Conservation (phyloP, 1,140 invertebrate genomes). For the Calephelis virginiensis region DNA sequence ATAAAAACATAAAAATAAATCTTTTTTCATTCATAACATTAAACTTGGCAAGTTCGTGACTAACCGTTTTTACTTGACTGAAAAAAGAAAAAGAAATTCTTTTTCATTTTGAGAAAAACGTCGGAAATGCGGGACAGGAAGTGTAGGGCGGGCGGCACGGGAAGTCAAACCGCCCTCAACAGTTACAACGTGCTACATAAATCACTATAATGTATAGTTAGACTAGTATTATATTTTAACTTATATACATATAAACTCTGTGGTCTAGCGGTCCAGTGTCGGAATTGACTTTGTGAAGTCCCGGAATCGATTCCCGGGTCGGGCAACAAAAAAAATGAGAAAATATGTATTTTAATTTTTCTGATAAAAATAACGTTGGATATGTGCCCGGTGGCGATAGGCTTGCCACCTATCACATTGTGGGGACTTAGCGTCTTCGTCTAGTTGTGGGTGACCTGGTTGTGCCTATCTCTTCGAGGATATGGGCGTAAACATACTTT, state of each 20-base stretch:
- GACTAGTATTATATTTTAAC: neutral
- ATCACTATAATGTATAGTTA: conserved; percentile 39
- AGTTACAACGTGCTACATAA: conserved; percentile 40
- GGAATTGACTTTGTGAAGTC: no score
- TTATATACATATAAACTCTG: neutral
- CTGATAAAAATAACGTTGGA: no score
- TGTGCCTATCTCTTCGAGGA: no score
- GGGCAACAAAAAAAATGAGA: no score
- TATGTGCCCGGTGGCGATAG: no score
- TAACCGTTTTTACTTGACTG: conserved; percentile 8
- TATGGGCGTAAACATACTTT: no score
- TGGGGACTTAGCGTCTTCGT: no score
- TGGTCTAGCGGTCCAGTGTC: no score
- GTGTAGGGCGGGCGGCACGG: conserved; percentile 34
- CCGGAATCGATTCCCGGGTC: no score
- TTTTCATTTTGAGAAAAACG: conserved; percentile 38
- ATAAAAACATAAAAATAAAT: conserved; percentile 12
- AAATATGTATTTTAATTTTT: no score
- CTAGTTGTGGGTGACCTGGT: no score
- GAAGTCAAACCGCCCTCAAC: conserved; percentile 37
- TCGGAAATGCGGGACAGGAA: conserved; percentile 44
- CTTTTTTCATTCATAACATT: conserved; percentile 9
- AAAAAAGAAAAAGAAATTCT: conserved; percentile 9
- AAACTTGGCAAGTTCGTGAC: conserved; percentile 7
- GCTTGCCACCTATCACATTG: no score